Percentiles rank a stretch among this genome's conserved stretches.
These are phyloP conservation scores for Sakesphorus luctuosus DNA, from an alignment of 2,113 vertebrate genomes.

Conservation along the genomic window DNA sequence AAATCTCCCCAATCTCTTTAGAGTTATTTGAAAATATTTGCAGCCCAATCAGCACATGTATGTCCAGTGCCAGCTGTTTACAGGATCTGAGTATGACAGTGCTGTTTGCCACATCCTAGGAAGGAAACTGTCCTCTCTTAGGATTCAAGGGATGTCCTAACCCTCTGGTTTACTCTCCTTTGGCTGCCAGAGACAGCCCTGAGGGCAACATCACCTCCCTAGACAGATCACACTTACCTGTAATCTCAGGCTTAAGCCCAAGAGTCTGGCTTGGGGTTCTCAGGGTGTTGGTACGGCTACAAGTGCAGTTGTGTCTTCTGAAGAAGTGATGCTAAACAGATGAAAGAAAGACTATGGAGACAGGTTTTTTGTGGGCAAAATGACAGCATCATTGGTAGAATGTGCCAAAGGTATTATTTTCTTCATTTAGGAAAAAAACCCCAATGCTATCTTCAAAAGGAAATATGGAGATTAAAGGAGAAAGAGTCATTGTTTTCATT, in stretches of 20 bases:
- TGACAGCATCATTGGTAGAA: conserved; percentile 4
- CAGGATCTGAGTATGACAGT: neutral
- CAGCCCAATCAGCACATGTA: neutral
- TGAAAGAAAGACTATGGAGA: neutral
- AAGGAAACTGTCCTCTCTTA: neutral
- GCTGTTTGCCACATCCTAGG: neutral
- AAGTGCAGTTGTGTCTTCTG: neutral
- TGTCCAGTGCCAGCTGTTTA: neutral
- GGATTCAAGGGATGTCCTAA: neutral
- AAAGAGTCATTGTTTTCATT: neutral
- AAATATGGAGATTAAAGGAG: neutral
- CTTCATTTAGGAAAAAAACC: neutral
- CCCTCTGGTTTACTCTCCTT: neutral
- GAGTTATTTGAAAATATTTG: neutral
- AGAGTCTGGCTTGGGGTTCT: neutral
- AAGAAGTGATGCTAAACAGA: neutral
- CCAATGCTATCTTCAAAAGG: neutral
- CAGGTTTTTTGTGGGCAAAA: conserved; percentile 43
- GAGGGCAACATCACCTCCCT: neutral
- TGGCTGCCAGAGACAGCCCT: neutral
- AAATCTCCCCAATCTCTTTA: neutral
- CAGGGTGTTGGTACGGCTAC: neutral
- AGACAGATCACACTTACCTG: neutral
- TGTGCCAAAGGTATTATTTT: conserved; percentile 38
- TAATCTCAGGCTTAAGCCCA: neutral